Percentiles rank a stretch among this genome's conserved stretches.
Evolutionary conservation across 2,113 vertebrate species (phyloP).

Genomic region (Hiodon tergisus): DNA sequence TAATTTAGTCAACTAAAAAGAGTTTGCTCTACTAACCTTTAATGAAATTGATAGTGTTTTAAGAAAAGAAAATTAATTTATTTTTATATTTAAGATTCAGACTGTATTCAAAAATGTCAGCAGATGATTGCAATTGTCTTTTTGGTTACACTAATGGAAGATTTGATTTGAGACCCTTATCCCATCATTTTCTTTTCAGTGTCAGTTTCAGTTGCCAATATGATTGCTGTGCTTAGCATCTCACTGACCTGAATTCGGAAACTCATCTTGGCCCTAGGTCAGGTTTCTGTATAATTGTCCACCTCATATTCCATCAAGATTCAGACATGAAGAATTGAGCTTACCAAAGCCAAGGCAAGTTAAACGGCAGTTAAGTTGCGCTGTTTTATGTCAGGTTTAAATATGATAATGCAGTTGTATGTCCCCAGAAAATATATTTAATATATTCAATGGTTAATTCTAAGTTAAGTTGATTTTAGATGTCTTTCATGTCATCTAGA

Average conservation of each 20-base stretch:
- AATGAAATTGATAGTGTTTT: too few species aligned
- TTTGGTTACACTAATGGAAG: neutral
- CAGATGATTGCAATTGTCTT: neutral
- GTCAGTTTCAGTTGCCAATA: slow-evolving; percentile 9
- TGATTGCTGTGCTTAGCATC: slow-evolving; percentile 26
- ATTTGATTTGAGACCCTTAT: neutral
- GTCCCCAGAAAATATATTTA: too few species aligned
- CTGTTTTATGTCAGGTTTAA: too few species aligned
- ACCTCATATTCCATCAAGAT: slow-evolving; percentile 19
- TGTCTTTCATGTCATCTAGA: too few species aligned
- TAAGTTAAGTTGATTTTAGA: too few species aligned
- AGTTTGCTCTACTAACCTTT: too few species aligned
- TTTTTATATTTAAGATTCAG: too few species aligned
- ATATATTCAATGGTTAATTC: too few species aligned
- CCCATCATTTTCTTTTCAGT: neutral
- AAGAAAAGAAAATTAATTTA: too few species aligned
- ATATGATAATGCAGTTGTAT: too few species aligned
- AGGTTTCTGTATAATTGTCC: slow-evolving; percentile 34
- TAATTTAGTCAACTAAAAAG: slow-evolving; percentile 9
- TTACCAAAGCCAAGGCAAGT: slow-evolving; percentile 11
- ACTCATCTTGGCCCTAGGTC: slow-evolving; percentile 33
- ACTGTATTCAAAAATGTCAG: too few species aligned
- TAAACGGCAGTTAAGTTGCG: neutral
- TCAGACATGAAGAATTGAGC: slow-evolving; percentile 26
- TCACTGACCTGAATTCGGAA: slow-evolving; percentile 38